Evolutionary conservation across 2,888 invertebrate species (phyloP).

Genomic region (Lasius platythorax): DNA sequence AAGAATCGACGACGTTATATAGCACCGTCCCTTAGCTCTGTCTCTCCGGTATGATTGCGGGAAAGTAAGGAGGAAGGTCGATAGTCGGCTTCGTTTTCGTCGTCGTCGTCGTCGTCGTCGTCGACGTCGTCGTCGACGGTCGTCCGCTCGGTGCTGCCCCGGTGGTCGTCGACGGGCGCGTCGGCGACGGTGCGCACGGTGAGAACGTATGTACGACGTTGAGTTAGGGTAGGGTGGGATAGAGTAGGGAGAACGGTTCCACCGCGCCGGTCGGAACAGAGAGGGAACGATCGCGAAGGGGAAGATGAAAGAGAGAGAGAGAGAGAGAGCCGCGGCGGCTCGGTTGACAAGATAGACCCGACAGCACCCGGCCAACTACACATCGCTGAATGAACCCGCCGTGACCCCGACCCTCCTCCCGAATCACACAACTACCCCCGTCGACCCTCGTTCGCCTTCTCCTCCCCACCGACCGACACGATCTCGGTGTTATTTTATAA

Average conservation of each 20-base stretch:
- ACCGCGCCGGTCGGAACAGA: conserved; percentile 11
- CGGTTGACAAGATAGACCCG: conserved; percentile 53
- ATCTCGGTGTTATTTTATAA: conserved; percentile 35
- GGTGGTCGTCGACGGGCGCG: conserved; percentile 5
- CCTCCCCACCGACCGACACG: neutral
- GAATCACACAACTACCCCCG: conserved; percentile 61
- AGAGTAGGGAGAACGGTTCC: conserved; percentile 40
- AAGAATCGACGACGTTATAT: neutral
- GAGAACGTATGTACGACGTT: conserved; percentile 35
- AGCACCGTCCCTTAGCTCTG: neutral
- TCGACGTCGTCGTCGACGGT: conserved; percentile 21
- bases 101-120: neutral
- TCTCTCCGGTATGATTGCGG: neutral
- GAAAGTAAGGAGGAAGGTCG: conserved; percentile 8
- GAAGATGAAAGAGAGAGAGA: neutral
- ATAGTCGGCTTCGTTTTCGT: neutral
- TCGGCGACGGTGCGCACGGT: conserved; percentile 19
- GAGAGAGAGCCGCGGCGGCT: conserved; percentile 27
- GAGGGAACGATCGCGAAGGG: conserved; percentile 13
- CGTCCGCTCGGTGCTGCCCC: conserved; percentile 37
- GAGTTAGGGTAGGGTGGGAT: conserved; percentile 17
- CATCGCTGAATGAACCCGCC: conserved; percentile 82
- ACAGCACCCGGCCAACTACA: conserved; percentile 70
- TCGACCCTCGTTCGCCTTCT: conserved; percentile 29
- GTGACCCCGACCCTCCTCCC: conserved; percentile 73